These are phyloP conservation scores for Mesoligia furuncula DNA, from an alignment of 2,888 invertebrate genomes.

Conservation along the genomic window DNA sequence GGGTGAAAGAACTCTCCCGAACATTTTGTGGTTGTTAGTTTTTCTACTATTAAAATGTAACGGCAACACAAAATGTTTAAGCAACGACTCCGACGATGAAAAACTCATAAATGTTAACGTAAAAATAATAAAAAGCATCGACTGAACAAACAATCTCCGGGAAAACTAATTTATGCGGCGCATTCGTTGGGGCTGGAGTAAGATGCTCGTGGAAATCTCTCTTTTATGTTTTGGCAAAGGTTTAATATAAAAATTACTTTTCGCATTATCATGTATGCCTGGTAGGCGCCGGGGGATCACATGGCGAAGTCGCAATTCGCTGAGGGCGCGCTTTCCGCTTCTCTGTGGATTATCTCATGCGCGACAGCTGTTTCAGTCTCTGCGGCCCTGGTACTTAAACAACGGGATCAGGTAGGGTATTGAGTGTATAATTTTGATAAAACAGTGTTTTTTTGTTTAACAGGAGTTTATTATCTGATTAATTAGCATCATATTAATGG, in stretches of 20 bases:
- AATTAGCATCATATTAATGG: not conserved
- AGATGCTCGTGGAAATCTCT: constrained; percentile 81
- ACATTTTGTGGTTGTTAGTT: constrained; percentile 55
- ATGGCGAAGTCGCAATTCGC: constrained; percentile 76
- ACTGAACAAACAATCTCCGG: constrained; percentile 87
- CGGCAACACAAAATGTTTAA: constrained; percentile 63
- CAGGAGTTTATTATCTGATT: not conserved
- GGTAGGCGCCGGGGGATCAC: constrained; percentile 78
- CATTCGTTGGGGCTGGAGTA: constrained; percentile 79
- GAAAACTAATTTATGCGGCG: constrained; percentile 89
- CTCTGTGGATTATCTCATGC: constrained; percentile 85
- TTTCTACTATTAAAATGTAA: constrained; percentile 65
- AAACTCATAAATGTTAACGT: constrained; percentile 87
- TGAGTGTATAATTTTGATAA: constrained; percentile 28
- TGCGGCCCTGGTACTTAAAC: constrained; percentile 75
- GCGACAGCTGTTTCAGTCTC: constrained; percentile 84
- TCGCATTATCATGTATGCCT: constrained; percentile 87
- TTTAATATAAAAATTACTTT: constrained; percentile 90
- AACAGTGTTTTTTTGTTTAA: not conserved
- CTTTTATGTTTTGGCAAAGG: constrained; percentile 88
- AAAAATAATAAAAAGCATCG: constrained; percentile 81
- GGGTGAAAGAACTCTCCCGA: constrained; percentile 55
- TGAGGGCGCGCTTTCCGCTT: constrained; percentile 79
- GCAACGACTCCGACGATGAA: constrained; percentile 69
- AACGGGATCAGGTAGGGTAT: constrained; percentile 62